phyloP scores from a whole-genome alignment of 2,888 invertebrate genomes.

The Spodoptera picta region DNA sequence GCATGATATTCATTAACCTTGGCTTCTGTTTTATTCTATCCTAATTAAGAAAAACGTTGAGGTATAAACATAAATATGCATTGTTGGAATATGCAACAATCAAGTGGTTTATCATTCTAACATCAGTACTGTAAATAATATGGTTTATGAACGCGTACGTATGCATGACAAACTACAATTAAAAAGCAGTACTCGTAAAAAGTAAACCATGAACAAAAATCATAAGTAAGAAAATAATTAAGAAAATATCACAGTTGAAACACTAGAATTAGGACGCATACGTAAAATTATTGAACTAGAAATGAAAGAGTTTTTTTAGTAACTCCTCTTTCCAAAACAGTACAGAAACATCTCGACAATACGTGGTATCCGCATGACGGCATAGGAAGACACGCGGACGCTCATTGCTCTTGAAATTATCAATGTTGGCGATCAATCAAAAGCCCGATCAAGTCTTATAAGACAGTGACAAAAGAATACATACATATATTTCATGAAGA shows the following conservation, averaged over 20 bases:
- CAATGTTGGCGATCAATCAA: conserved; percentile 41
- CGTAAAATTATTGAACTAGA: too few species aligned
- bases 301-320: too few species aligned
- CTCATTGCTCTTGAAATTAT: conserved; percentile 10
- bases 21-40: conserved; percentile 34
- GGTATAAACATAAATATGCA: conserved; percentile 10
- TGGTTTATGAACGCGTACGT: conserved; percentile 20
- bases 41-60: conserved; percentile 35
- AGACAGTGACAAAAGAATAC: conserved; percentile 26
- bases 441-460: conserved; percentile 26
- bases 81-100: conserved; percentile 22
- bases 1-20: conserved; percentile 57
- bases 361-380: conserved; percentile 1
- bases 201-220: neutral
- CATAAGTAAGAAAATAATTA: too few species aligned
- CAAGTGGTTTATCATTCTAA: conserved; percentile 26
- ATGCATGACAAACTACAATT: conserved; percentile 33
- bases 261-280: too few species aligned
- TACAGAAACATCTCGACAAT: conserved; percentile 12
- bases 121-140: conserved; percentile 25
- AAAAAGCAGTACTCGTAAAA: conserved; percentile 7
- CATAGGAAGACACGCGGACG: conserved; percentile 21
- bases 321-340: conserved; percentile 1
- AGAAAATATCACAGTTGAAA: too few species aligned
- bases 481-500: conserved; percentile 23